Evolutionary conservation across 1,140 invertebrate genomes (phyloP), one percentile per base, ranked within the genome.

Genomic region (Chlorops oryzae): DNA sequence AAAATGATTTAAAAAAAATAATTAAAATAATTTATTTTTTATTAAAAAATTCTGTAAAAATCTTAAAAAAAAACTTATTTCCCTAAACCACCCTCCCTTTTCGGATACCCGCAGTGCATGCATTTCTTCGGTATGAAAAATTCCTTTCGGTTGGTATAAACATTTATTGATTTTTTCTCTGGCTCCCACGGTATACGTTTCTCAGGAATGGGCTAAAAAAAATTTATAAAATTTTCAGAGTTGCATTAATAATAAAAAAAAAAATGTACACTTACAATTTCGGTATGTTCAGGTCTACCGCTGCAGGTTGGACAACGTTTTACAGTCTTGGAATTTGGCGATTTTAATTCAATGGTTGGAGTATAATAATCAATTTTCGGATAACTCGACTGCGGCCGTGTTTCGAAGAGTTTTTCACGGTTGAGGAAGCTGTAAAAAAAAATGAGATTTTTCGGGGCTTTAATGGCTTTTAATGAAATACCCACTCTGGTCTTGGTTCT

Each of bases 401-500:
- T 55, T 18, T 58, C 52, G 63, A 61, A 77, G 44, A 55, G 61
- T 54, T 57, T 75, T 59, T 65, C 67, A 13, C 74, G 65, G 40
- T 72, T 67, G 12, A 76, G 51, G 38, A 77, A 77, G 58, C 67
- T 70, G 17, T 0, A 45, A 54, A 23, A 5, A 52, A 24, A 25
- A 18, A 34, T n/a, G 4, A 6, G 6, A n/a, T n/a, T n/a, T n/a
- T n/a, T n/a, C n/a, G n/a, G n/a, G n/a, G n/a, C n/a, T n/a, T n/a
- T n/a, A n/a, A n/a, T 38, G 1, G 13, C 15, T 17, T 21, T 23
- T n/a, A 15, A n/a, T 6, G 10, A 35, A 3, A 24, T n/a, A 56
- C 59, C 56, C 64, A 80, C 77, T 74, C 76, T 23, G 78, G 78
- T 54, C 73, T 64, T 25, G 76, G 75, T 13, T 71, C 62, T 17